Base-by-base conservation (phyloP, 2,888 invertebrate genomes). In the Timandra comae region DNA sequence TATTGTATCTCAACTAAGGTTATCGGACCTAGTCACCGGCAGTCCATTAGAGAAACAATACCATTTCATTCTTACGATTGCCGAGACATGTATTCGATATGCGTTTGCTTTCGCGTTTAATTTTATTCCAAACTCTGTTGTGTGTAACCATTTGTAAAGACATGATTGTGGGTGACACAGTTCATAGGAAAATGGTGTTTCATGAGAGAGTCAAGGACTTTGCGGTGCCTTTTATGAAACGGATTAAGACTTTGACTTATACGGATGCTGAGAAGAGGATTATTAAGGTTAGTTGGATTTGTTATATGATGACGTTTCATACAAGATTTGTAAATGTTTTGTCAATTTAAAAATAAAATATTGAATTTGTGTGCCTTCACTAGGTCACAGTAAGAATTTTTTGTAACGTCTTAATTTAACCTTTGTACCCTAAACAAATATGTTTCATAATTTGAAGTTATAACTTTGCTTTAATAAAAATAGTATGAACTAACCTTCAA, bases 151-250 rank as follows among this genome's bases (percentile, higher is more conserved):
- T 53, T 41, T 52, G 62, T 37, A 67, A 52, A 62, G 84, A 85
- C 45, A 85, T 85, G 85, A 77, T 84, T 37, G 53, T 75, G 10
- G 84, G 84, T 27, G 84, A 85, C 43, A 81, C 74, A 1, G 80
- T 85, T 43, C 84, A 81, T 43, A 68, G 76, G 41, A 85, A 85
- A 59, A 81, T 85, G 84, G 77, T 85, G 35, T 84, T 80, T 49
- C 84, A 85, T 38, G 76, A 84, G 43, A 73, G 85, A 47, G 64
- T 84, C 12, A 85, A 85, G 50, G 80, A 82, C 31, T 79, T 81
- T 19, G 84, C 84, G 11, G 78, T 85, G 63, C 84, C 84, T 1
- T 85, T 85, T 46, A 81, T 74, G 61, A 85, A 85, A 50, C 66
- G 81, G 38, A 73, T 85, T 4, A 74, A 78, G 48, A 63, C 55